Conservation (phyloP, 2,888 invertebrate species). For the Lysandra coridon region DNA sequence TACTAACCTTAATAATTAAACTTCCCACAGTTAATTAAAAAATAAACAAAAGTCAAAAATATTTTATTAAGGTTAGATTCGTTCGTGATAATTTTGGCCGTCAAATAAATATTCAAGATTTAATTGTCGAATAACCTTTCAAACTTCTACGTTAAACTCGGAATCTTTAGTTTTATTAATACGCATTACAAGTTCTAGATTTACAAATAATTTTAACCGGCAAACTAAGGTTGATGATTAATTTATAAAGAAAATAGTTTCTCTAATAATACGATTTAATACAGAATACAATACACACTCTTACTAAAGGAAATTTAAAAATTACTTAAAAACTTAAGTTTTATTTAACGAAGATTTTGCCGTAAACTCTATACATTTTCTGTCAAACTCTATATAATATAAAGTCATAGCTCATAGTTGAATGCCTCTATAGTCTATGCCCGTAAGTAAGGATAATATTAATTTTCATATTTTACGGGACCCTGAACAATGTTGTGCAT, state of each 20-base stretch:
- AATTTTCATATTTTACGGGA: not conserved
- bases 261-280: too few species aligned
- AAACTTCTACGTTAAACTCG: not conserved
- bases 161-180: not conserved
- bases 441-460: not conserved
- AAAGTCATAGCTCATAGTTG: too few species aligned
- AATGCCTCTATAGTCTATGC: not conserved
- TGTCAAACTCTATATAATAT: too few species aligned
- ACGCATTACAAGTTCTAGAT: too few species aligned
- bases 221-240: too few species aligned
- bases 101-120: conserved; percentile 1
- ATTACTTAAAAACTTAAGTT: too few species aligned
- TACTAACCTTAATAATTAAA: not conserved
- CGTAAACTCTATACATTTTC: not conserved
- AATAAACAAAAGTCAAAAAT: not conserved
- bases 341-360: not conserved
- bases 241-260: too few species aligned
- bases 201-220: too few species aligned
- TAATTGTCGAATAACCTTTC: not conserved
- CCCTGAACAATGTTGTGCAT: conserved; percentile 1
- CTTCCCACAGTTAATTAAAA: not conserved
- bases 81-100: conserved; percentile 13
- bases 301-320: too few species aligned
- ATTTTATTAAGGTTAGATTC: not conserved
- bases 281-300: too few species aligned